Evolutionary conservation across 2,888 invertebrate genomes (phyloP), one percentile per base, ranked within the genome.

Genomic region (Oligia latruncula): DNA sequence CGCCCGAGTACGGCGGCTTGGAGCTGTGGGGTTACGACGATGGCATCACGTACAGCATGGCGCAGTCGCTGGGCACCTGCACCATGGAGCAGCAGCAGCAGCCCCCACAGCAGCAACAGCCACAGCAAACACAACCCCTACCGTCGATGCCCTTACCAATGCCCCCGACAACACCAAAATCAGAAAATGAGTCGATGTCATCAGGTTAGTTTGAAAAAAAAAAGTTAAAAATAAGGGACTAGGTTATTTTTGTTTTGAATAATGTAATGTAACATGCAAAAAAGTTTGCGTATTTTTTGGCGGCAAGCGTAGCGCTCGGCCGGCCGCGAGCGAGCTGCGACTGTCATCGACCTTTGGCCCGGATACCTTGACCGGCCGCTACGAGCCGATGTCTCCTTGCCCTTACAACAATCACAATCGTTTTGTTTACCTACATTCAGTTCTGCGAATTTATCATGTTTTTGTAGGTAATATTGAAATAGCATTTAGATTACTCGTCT

Each of bases 21-120:
- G 98, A 98, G 92, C 97, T 98, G 89, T 99, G 98, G 98, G 98
- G 98, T 91, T 97, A 97, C 92, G 97, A 97, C 89, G 97, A 97
- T 90, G 95, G 94, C 67, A 94, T 96, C 84, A 92, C 95, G 40
- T 97, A 97, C 90, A 93, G 94, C 90, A 94, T 96, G 86, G 92
- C 96, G 74, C 97, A 94, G 92, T 95, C 94, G 91, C 95, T 96
- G 81, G 93, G 92, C 92, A 95, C 97, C 77, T 97, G 97, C 89
- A 96, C 96, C 85, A 94, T 95, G 92, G 96, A 97, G 87, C 97
- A 97, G 93, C 97, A 96, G 85, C 97, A 93, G 81, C 95, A 94
- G 90, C 96, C 96, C 81, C 97, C 96, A 92, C 97, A 95, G 81
- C 97, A 87, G 35, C 88, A 94, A 80, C 95, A 93, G 90, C 96